Evolutionary conservation across 2,888 invertebrate genomes (phyloP).

Genomic region (Auanema sp.): DNA sequence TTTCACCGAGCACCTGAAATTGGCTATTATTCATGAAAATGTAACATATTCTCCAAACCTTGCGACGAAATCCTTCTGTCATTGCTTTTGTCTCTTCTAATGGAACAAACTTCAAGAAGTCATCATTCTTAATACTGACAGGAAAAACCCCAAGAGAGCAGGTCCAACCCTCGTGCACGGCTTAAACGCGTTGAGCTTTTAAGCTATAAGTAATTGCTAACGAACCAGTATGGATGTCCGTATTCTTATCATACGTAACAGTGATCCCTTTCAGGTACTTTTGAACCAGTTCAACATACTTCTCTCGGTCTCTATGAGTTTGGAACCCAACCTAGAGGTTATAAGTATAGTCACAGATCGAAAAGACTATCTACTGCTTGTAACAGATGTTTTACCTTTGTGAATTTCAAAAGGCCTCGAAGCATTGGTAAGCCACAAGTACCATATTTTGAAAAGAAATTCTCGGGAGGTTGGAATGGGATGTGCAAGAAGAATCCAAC

Average conservation of each 20-base stretch:
- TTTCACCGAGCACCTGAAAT: conserved; percentile 51
- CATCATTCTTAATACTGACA: conserved; percentile 64
- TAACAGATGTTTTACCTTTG: conserved; percentile 81
- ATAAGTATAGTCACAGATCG: too few relatives aligned
- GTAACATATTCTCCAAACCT: neutral
- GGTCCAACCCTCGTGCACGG: conserved; percentile 60
- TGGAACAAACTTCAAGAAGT: conserved; percentile 59
- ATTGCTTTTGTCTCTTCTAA: conserved; percentile 26
- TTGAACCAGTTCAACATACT: conserved; percentile 54
- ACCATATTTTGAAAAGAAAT: conserved; percentile 70
- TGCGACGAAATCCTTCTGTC: conserved; percentile 12
- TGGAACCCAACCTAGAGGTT: conserved; percentile 62
- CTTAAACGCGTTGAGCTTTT: conserved; percentile 23
- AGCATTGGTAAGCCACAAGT: conserved; percentile 73
- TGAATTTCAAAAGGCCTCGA: conserved; percentile 85
- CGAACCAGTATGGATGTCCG: conserved; percentile 51
- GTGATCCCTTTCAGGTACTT: conserved; percentile 52
- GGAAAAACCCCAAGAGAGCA: conserved; percentile 64
- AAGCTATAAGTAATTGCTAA: neutral
- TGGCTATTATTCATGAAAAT: neutral
- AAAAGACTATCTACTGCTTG: too few relatives aligned
- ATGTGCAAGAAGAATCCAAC: conserved; percentile 91
- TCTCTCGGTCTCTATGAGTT: conserved; percentile 59
- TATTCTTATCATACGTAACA: conserved; percentile 45
- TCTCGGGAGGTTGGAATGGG: conserved; percentile 92